A percentile compares a stretch with the other conserved stretches of the same genome.
Conservation (phyloP, 2,888 invertebrate species). For the Pardosa pseudoannulata region DNA sequence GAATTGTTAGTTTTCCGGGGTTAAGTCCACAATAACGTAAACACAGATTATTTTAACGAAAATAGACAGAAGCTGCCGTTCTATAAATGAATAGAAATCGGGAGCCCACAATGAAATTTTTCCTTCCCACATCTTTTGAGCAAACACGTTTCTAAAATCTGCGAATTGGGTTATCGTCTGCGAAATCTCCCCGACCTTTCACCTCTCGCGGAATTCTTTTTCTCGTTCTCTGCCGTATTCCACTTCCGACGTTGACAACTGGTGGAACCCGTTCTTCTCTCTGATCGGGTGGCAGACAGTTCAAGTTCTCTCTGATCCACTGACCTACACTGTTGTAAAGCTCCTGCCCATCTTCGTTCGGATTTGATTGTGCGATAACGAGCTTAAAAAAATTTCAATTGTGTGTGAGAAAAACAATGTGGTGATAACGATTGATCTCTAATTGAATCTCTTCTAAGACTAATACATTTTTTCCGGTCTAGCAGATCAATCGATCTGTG, state of each 20-base stretch:
- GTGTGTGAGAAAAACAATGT: neutral
- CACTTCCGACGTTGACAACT: neutral
- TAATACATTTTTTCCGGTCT: too few species aligned
- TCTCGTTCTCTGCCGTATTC: neutral
- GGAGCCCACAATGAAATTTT: too few species aligned
- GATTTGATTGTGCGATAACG: neutral
- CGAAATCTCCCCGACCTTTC: neutral
- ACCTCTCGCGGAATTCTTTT: neutral
- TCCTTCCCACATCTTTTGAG: too few species aligned
- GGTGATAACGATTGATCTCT: too few species aligned
- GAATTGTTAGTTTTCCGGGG: too few species aligned
- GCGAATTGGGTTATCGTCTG: neutral
- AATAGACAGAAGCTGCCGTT: too few species aligned
- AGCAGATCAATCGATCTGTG: too few species aligned
- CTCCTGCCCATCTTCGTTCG: neutral
- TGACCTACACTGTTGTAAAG: neutral
- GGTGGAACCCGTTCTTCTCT: constrained; percentile 18
- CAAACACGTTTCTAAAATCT: neutral
- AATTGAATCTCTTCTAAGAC: too few species aligned
- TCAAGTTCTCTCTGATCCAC: constrained; percentile 31
- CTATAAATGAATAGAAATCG: too few species aligned
- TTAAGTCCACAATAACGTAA: too few species aligned
- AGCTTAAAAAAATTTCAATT: neutral
- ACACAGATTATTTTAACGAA: too few species aligned
- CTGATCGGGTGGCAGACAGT: neutral